Evolutionary conservation across 2,888 invertebrate species (phyloP).

Genomic region (Eueremaeus valkanovi): DNA sequence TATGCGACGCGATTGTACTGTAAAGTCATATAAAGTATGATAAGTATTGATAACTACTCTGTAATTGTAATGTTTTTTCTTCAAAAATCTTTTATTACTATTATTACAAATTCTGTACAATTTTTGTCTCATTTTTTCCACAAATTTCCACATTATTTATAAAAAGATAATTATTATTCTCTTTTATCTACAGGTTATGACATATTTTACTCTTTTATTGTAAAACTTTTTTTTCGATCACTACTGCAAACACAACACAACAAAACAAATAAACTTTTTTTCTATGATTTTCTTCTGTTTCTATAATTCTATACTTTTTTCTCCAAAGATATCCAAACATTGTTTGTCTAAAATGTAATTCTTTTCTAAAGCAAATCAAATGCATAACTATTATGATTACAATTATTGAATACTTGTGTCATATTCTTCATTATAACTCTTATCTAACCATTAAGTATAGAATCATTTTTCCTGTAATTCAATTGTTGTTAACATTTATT

Average conservation of each 20-base stretch:
- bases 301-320: neutral
- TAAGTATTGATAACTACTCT: neutral
- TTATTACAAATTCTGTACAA: neutral
- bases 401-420: conserved; percentile 7
- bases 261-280: too few relatives aligned
- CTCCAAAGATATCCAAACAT: neutral
- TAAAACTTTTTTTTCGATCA: neutral
- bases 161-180: neutral
- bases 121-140: conserved; percentile 3
- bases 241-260: neutral
- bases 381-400: neutral
- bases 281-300: neutral
- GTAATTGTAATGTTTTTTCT: conserved; percentile 16
- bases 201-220: neutral
- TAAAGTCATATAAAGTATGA: neutral
- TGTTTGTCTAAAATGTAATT: neutral
- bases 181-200: neutral
- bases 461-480: conserved; percentile 13
- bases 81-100: neutral
- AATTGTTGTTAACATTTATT: neutral
- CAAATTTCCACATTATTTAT: neutral
- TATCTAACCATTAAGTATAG: neutral
- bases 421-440: neutral
- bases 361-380: neutral
- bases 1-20: neutral